These are phyloP conservation scores for Drosophila lowei DNA, from an alignment of 1,140 invertebrate genomes.

Conservation along the genomic window DNA sequence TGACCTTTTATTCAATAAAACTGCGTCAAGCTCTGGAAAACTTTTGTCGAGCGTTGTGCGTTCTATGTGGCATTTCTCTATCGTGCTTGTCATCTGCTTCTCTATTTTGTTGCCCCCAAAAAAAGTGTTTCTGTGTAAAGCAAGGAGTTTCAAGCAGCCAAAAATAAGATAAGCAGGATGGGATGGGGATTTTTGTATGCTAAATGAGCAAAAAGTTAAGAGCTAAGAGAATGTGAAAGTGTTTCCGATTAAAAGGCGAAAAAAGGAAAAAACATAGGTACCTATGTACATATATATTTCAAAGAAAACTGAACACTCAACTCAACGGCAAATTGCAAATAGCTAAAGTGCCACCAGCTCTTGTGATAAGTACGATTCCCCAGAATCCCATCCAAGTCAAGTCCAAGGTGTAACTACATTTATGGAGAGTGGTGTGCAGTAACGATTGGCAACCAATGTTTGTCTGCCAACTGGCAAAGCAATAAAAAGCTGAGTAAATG, in stretches of 20 bases:
- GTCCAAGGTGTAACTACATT: constrained; percentile 22
- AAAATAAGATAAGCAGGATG: too few relatives aligned
- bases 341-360: not conserved
- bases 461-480: constrained; percentile 38
- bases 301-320: too few relatives aligned
- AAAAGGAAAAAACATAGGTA: too few relatives aligned
- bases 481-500: constrained; percentile 74
- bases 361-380: not conserved
- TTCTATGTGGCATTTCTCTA: constrained; percentile 27
- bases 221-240: too few relatives aligned
- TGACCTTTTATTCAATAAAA: constrained; percentile 82
- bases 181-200: too few relatives aligned
- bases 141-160: too few relatives aligned
- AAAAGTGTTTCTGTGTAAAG: too few relatives aligned
- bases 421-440: constrained; percentile 22
- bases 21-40: constrained; percentile 53
- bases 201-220: too few relatives aligned
- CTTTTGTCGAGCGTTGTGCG: constrained; percentile 6
- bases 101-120: constrained; percentile 7
- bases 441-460: too few relatives aligned
- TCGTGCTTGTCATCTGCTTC: constrained; percentile 28
- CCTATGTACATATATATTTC: too few relatives aligned
- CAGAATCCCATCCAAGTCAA: not conserved
- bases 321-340: not conserved
- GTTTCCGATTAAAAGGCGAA: too few relatives aligned